phyloP scores from a whole-genome alignment of 2,797 vertebrate species.

The Margarornis squamiger region DNA sequence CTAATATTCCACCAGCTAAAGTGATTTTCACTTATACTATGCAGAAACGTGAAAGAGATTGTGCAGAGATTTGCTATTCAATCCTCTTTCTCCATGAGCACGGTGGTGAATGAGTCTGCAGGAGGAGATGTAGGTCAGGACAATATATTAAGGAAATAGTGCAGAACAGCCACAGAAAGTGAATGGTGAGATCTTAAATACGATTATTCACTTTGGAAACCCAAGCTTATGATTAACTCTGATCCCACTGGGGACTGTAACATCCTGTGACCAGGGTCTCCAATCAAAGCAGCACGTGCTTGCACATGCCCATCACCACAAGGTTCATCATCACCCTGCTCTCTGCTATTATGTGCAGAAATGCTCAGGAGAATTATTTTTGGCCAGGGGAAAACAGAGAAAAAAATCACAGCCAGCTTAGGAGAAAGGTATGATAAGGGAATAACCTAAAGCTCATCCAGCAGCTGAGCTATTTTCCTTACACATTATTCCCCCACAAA shows the following conservation, averaged over 20 bases:
- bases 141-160: conserved; percentile 53
- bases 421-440: neutral
- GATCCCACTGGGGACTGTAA: neutral
- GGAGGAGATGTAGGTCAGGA: conserved; percentile 61
- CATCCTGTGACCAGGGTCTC: neutral
- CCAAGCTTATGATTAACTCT: conserved; percentile 45
- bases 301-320: neutral
- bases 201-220: conserved; percentile 64
- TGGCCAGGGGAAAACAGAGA: neutral
- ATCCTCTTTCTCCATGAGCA: conserved; percentile 14
- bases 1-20: conserved; percentile 37
- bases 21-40: conserved; percentile 26
- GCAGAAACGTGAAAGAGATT: conserved; percentile 26
- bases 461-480: neutral
- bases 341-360: neutral
- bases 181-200: conserved; percentile 52
- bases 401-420: neutral
- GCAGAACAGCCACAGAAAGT: conserved; percentile 47
- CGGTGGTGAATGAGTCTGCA: conserved; percentile 27
- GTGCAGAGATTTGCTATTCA: conserved; percentile 57
- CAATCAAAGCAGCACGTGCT: neutral
- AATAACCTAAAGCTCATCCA: neutral
- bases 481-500: neutral
- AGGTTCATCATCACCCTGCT: neutral
- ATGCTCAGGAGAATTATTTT: neutral